phyloP scores from a whole-genome alignment of 2,797 vertebrate genomes.

The Petrocephalus schoutedeni region DNA sequence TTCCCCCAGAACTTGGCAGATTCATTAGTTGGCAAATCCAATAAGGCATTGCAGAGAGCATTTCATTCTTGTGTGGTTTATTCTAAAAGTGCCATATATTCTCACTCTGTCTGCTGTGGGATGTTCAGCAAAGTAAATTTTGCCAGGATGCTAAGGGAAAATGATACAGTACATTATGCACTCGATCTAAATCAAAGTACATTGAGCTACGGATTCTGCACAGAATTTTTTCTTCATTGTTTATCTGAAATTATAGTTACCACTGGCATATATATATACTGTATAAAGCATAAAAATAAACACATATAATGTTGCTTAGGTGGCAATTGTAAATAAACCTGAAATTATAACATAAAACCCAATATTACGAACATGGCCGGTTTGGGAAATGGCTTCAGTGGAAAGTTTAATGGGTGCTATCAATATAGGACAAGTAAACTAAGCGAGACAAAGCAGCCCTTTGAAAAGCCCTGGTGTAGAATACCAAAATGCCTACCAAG shows the following conservation, averaged over 20 bases:
- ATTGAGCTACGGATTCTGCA: not conserved
- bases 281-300: not conserved
- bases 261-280: not conserved
- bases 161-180: not conserved
- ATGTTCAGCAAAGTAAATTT: not conserved
- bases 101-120: not conserved
- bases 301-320: not conserved
- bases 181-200: not conserved
- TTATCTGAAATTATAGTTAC: not conserved
- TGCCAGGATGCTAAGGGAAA: not conserved
- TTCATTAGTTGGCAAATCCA: not conserved
- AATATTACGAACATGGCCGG: not conserved
- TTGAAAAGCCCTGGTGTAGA: not conserved
- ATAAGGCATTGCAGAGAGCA: not conserved
- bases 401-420: not conserved
- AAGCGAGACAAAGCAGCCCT: not conserved
- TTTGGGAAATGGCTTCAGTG: not conserved
- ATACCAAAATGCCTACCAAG: not conserved
- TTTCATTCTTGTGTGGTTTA: not conserved
- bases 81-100: slow-evolving; percentile 1
- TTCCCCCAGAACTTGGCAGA: not conserved
- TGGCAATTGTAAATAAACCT: not conserved
- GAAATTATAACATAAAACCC: not conserved
- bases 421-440: not conserved
- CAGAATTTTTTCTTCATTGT: not conserved